phyloP scores from a whole-genome alignment of 1,140 invertebrate species.

The Drosophila aff. region DNA sequence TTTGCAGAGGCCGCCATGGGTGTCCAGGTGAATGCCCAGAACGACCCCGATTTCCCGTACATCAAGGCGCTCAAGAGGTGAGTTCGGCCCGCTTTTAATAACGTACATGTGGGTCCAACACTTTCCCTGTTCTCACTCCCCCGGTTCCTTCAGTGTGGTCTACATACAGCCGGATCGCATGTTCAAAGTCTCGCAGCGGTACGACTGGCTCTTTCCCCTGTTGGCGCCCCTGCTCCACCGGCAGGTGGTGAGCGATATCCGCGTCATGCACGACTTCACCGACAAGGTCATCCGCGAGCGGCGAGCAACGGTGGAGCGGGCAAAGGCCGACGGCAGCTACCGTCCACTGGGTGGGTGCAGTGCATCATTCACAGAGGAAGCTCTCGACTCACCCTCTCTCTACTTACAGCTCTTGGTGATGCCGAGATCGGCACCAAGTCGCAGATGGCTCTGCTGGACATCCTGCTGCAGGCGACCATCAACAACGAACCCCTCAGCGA shows the following conservation, averaged over 20 bases:
- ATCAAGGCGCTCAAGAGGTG: slow-evolving; percentile 87
- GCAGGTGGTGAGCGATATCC: slow-evolving; percentile 56
- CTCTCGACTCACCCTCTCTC: neutral
- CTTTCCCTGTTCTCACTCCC: neutral
- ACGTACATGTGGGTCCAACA: neutral
- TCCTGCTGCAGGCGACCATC: slow-evolving; percentile 88
- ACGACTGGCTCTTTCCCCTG: slow-evolving; percentile 64
- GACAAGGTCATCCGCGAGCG: slow-evolving; percentile 76
- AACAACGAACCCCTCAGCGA: slow-evolving; percentile 87
- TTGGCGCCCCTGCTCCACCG: slow-evolving; percentile 46
- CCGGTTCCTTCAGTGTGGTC: slow-evolving; percentile 51
- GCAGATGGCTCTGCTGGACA: slow-evolving; percentile 91
- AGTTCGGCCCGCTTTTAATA: neutral
- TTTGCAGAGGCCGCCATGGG: slow-evolving; percentile 90
- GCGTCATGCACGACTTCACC: slow-evolving; percentile 77
- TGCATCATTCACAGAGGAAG: slow-evolving; percentile 9
- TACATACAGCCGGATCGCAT: slow-evolving; percentile 71
- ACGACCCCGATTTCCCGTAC: slow-evolving; percentile 87
- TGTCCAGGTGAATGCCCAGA: slow-evolving; percentile 88
- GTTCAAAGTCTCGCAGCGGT: slow-evolving; percentile 68
- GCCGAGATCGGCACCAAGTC: slow-evolving; percentile 86
- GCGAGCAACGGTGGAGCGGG: slow-evolving; percentile 46
- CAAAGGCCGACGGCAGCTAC: slow-evolving; percentile 63
- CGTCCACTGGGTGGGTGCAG: slow-evolving; percentile 56
- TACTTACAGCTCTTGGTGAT: slow-evolving; percentile 55